Conservation (phyloP, 1,140 invertebrate species). For the Brachionus rubens region DNA sequence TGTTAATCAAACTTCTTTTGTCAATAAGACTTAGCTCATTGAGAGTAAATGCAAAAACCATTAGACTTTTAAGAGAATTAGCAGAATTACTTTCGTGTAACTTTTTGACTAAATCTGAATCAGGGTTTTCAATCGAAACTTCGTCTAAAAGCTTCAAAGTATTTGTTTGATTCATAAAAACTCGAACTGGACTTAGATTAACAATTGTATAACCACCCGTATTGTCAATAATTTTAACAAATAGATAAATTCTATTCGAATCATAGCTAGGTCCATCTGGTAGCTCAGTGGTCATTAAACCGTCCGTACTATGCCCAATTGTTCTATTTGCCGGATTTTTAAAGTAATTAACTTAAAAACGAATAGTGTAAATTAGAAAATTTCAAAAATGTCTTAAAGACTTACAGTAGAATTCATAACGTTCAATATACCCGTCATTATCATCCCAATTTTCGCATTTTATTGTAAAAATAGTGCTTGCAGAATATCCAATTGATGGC, state of each 20-base stretch:
- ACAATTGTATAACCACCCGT: not conserved
- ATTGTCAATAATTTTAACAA: constrained; percentile 11
- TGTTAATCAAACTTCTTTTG: constrained; percentile 2
- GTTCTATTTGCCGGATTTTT: not conserved
- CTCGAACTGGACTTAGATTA: not conserved
- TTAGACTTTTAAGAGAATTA: not conserved
- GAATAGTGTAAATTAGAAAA: not conserved
- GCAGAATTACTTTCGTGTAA: not conserved
- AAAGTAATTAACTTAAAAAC: not conserved
- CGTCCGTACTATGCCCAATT: not conserved
- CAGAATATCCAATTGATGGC: not conserved
- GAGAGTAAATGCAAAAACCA: not conserved
- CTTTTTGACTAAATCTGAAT: not conserved
- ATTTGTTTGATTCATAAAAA: not conserved
- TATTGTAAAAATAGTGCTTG: constrained; percentile 9
- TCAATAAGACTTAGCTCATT: constrained; percentile 4
- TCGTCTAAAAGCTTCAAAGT: not conserved
- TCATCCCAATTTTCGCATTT: constrained; percentile 27
- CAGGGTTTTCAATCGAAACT: not conserved
- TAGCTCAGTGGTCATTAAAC: not conserved
- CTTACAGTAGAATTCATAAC: constrained; percentile 19
- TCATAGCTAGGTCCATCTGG: constrained; percentile 11
- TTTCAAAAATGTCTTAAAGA: not conserved
- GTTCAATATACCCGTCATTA: not conserved
- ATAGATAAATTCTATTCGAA: not conserved